Base-by-base conservation (phyloP, 2,888 invertebrate genomes). In the Pandemis cinnamomeana region DNA sequence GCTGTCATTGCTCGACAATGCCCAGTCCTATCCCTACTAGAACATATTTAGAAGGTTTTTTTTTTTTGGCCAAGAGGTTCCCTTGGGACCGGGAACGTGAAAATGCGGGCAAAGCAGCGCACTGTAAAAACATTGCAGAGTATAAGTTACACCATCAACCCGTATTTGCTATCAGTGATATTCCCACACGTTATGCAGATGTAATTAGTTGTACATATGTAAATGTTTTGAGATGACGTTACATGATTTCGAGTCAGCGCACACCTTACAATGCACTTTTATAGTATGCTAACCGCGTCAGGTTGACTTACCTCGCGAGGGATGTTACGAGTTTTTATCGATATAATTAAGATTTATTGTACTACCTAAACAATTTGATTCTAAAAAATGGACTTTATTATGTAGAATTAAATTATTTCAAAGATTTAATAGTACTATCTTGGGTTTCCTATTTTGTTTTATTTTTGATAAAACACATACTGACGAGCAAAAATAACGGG, bases 251-350 rank as follows among this genome's bases (percentile, higher is more conserved):
- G 66, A 75, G 72, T 68, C 80, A 64, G 78, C 77, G 72, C 69
- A 77, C 80, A 80, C 77, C 88, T 88, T 88, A 89, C 91, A 91
- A 91, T 91, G 90, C 89, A 83, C 91, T 91, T 92, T 89, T 91
- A 91, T 88, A 89, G 89, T 88, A 89, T 88, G 88, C 89, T 81
- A 88, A 86, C 87, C 88, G 86, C 86, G 86, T 86, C 82, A 83
- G 82, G 81, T 67, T 67, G 60, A 62, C 82, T 82, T 78, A 86
- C 86, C 84, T 78, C 86, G 86, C 78, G 74, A 88, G 87, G 82
- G 89, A 80, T 80, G 87, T 58, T 75, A 75, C 61, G 51, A 51
- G 36, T 41, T 20, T 42, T 41, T 27, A 7, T 71, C 67, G 70
- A 63, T 70, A 64, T 0, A 10, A 20, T 36, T 13, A 42, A 5